Conservation (phyloP, 2,113 vertebrate species). For the Crotalus horridus region DNA sequence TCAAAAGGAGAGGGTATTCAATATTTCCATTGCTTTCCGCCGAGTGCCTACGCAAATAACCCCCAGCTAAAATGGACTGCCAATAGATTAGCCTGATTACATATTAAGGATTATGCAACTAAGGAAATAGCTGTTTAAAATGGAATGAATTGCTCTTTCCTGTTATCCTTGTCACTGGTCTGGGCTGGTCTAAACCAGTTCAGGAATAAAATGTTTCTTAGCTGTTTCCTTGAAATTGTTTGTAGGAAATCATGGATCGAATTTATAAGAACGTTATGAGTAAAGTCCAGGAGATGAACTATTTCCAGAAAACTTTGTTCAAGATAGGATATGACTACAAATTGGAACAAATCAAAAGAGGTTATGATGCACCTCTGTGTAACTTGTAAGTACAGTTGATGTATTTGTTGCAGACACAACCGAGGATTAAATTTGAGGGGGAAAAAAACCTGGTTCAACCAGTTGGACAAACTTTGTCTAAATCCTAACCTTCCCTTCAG, state of each 20-base stretch:
- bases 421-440: background rate
- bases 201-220: conserved; percentile 27
- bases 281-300: conserved; percentile 95
- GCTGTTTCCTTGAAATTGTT: background rate
- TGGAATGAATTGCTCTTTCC: background rate
- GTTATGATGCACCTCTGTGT: conserved; percentile 93
- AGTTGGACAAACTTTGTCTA: background rate
- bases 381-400: conserved; percentile 79
- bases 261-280: conserved; percentile 98
- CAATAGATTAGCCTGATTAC: background rate
- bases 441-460: background rate
- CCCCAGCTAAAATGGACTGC: background rate
- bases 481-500: background rate
- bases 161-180: background rate
- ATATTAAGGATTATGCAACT: background rate
- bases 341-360: conserved; percentile 90
- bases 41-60: background rate
- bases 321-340: conserved; percentile 95
- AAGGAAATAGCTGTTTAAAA: background rate
- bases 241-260: conserved; percentile 97
- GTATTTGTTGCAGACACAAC: background rate
- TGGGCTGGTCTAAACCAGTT: conserved; percentile 6
- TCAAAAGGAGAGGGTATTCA: background rate
- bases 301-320: conserved; percentile 88
- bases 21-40: background rate